These are phyloP conservation scores for Hippoglossus stenolepis DNA, from an alignment of 2,113 vertebrate genomes.

Conservation along the genomic window DNA sequence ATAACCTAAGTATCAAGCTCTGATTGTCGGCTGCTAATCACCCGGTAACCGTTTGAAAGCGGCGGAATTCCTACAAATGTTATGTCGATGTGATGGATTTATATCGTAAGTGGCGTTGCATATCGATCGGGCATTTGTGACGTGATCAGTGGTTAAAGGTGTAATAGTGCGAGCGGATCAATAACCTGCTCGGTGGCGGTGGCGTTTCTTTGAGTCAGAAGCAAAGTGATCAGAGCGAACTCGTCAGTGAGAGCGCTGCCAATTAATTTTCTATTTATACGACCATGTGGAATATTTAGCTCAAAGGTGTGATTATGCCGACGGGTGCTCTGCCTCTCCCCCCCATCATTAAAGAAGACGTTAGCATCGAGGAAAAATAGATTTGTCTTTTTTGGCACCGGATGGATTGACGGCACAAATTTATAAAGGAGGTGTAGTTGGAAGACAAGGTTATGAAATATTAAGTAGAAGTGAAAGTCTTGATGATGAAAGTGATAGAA, in stretches of 20 bases:
- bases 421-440: conserved; percentile 58
- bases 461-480: conserved; percentile 64
- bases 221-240: conserved; percentile 58
- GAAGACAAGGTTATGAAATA: conserved; percentile 68
- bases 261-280: conserved; percentile 73
- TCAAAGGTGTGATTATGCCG: conserved; percentile 72
- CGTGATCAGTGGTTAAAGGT: conserved; percentile 64
- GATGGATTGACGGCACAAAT: conserved; percentile 58
- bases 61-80: conserved; percentile 70
- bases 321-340: conserved; percentile 53
- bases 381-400: conserved; percentile 45
- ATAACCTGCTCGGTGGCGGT: conserved; percentile 53
- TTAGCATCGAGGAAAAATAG: conserved; percentile 49
- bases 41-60: conserved; percentile 57
- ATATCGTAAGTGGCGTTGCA: conserved; percentile 39
- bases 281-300: conserved; percentile 43
- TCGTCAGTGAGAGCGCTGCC: conserved; percentile 45
- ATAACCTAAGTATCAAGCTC: conserved; percentile 33
- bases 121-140: conserved; percentile 57
- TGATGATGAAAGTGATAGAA: conserved; percentile 78
- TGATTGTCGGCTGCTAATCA: conserved; percentile 66
- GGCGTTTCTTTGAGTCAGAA: conserved; percentile 63
- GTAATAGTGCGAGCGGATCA: conserved; percentile 49
- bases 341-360: conserved; percentile 63
- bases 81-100: conserved; percentile 71